A percentile compares a stretch with the other conserved stretches of the same genome.
Conservation (phyloP, 1,140 invertebrate genomes). For the Limonius californicus region DNA sequence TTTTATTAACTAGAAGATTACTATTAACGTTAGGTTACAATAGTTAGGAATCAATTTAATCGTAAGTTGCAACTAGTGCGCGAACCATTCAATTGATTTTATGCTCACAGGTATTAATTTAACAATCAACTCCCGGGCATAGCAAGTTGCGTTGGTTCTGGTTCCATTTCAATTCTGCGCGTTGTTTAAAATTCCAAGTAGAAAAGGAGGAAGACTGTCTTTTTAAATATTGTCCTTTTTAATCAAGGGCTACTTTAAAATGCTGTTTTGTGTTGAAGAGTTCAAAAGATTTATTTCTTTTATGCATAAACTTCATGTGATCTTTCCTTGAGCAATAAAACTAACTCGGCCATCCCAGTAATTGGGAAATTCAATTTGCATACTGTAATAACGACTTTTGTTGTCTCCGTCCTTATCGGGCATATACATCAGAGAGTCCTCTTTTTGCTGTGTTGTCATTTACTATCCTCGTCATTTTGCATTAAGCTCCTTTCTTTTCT, state of each 20-base stretch:
- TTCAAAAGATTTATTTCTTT: slow-evolving; percentile 3
- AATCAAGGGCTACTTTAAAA: slow-evolving; percentile 1
- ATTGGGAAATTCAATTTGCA: slow-evolving; percentile 9
- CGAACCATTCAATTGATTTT: too few species aligned
- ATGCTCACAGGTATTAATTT: too few species aligned
- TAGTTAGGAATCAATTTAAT: too few species aligned
- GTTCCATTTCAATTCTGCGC: too few species aligned
- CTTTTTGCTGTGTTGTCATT: slow-evolving; percentile 1
- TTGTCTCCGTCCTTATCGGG: neutral
- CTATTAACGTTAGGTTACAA: too few species aligned
- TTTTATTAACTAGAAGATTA: too few species aligned
- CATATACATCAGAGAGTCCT: neutral
- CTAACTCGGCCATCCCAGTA: slow-evolving; percentile 9
- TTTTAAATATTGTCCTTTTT: too few species aligned
- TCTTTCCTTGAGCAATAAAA: slow-evolving; percentile 4
- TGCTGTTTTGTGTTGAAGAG: neutral
- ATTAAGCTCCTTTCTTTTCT: neutral
- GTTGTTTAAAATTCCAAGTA: too few species aligned
- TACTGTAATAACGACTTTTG: slow-evolving; percentile 4
- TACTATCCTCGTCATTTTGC: neutral
- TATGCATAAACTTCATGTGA: slow-evolving; percentile 8
- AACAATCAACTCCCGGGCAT: too few species aligned
- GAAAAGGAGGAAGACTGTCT: too few species aligned
- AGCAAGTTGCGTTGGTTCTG: too few species aligned
- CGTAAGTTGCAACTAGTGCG: too few species aligned